Evolutionary conservation across 2,797 vertebrate species (phyloP).

Genomic region (Scyliorhinus canicula): DNA sequence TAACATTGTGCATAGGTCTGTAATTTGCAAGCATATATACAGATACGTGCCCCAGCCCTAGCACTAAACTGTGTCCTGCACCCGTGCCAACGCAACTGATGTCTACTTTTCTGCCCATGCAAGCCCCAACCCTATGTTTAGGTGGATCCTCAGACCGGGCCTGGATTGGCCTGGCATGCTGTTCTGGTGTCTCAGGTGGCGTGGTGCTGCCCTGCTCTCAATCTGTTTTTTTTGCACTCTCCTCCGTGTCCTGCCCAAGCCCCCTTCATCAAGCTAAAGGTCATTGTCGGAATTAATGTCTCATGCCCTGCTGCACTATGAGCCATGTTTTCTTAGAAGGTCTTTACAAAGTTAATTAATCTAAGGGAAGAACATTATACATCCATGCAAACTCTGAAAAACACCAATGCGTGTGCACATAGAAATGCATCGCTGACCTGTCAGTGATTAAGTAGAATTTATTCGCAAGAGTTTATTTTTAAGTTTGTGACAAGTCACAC

Average conservation of each 20-base stretch:
- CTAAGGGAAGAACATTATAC: not conserved
- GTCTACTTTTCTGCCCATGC: too few relatives aligned
- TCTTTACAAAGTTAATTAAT: not conserved
- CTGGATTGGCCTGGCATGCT: too few relatives aligned
- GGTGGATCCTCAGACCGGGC: too few relatives aligned
- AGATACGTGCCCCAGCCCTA: too few relatives aligned
- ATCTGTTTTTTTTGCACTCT: not conserved
- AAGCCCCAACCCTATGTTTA: too few relatives aligned
- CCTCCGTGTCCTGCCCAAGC: too few relatives aligned
- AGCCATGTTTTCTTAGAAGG: not conserved
- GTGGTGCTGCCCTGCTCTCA: too few relatives aligned
- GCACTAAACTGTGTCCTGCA: too few relatives aligned
- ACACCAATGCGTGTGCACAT: not conserved
- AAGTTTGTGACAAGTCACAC: constrained; percentile 51
- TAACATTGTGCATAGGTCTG: too few relatives aligned
- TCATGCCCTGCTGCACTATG: not conserved
- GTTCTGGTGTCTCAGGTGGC: too few relatives aligned
- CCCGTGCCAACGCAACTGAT: too few relatives aligned
- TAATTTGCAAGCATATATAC: too few relatives aligned
- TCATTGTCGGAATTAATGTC: not conserved
- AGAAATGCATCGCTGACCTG: not conserved
- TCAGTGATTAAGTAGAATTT: constrained; percentile 35
- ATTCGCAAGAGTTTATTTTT: constrained; percentile 47
- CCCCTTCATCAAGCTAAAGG: not conserved
- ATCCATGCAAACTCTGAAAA: not conserved